These are phyloP conservation scores for Ciona savignyi DNA, from an alignment of 23 tunicate species.

Conservation along the genomic window DNA sequence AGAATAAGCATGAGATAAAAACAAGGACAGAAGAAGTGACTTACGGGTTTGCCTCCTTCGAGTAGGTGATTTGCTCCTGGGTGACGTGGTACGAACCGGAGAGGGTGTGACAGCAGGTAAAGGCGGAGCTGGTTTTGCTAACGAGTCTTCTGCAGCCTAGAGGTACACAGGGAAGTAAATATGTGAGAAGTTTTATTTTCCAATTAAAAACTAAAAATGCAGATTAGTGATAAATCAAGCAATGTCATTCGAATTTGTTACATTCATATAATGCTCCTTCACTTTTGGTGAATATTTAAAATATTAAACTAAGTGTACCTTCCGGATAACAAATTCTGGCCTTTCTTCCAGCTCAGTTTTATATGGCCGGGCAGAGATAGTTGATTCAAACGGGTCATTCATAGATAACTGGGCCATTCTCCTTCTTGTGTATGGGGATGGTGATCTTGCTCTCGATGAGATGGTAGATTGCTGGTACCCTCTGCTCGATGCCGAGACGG, in stretches of 20 bases:
- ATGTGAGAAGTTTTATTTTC: too few species aligned
- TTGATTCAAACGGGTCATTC: conserved; percentile 85
- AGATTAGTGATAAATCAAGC: too few species aligned
- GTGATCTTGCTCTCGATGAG: conserved; percentile 87
- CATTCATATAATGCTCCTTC: too few species aligned
- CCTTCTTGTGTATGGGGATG: conserved; percentile 84
- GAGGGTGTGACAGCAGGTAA: conserved; percentile 50
- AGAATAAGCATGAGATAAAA: too few species aligned
- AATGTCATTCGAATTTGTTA: too few species aligned
- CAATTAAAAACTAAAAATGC: too few species aligned
- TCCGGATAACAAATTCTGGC: conserved; percentile 84
- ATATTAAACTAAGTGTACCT: conserved; percentile 26
- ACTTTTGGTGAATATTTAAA: too few species aligned
- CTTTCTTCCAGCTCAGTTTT: conserved; percentile 62
- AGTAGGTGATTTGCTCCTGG: background rate
- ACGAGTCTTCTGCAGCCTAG: conserved; percentile 50
- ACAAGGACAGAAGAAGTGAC: too few species aligned
- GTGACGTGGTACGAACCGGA: conserved; percentile 15
- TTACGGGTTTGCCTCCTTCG: conserved; percentile 46
- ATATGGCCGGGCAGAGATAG: conserved; percentile 52
- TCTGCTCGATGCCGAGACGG: conserved; percentile 13
- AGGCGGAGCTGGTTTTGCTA: conserved; percentile 72
- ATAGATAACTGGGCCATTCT: conserved; percentile 91
- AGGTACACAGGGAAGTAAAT: background rate
- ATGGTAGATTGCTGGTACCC: conserved; percentile 92